phyloP scores from a whole-genome alignment of 2,888 invertebrate genomes.

The Lepidonotus clava region DNA sequence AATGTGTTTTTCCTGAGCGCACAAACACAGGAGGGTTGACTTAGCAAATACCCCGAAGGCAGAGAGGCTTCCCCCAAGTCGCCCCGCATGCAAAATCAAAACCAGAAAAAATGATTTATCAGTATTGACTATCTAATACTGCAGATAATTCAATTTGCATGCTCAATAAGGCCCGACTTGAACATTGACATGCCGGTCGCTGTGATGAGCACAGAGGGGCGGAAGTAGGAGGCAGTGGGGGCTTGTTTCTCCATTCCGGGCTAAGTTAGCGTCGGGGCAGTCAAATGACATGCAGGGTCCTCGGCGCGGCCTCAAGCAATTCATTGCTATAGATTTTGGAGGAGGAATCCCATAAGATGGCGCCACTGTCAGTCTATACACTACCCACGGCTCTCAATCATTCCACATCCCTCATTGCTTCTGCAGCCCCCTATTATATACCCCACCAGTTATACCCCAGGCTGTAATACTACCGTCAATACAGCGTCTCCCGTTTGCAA shows the following conservation, averaged over 20 bases:
- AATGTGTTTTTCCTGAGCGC: conserved; percentile 38
- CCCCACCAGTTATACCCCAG: neutral
- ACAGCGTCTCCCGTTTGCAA: too few relatives aligned
- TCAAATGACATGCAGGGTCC: neutral
- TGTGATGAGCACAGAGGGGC: conserved; percentile 8
- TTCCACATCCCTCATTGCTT: neutral
- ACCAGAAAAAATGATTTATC: conserved; percentile 24
- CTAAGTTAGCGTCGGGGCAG: neutral
- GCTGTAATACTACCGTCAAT: neutral
- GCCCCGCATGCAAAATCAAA: conserved; percentile 23
- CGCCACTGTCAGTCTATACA: neutral
- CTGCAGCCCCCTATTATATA: neutral
- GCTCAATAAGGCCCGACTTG: conserved; percentile 30
- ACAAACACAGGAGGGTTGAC: conserved; percentile 45
- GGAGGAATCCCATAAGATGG: neutral
- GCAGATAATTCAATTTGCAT: conserved; percentile 45
- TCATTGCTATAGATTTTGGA: neutral
- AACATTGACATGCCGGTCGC: conserved; percentile 14
- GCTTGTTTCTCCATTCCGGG: neutral
- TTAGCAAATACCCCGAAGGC: conserved; percentile 20
- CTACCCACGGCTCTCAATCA: too few relatives aligned
- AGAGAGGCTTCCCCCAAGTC: neutral
- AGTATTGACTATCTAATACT: conserved; percentile 42
- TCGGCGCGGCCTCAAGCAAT: neutral
- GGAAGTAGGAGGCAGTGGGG: neutral